phyloP scores from a whole-genome alignment of 2,888 invertebrate species.

The Hermaeophaga mercurialis region DNA sequence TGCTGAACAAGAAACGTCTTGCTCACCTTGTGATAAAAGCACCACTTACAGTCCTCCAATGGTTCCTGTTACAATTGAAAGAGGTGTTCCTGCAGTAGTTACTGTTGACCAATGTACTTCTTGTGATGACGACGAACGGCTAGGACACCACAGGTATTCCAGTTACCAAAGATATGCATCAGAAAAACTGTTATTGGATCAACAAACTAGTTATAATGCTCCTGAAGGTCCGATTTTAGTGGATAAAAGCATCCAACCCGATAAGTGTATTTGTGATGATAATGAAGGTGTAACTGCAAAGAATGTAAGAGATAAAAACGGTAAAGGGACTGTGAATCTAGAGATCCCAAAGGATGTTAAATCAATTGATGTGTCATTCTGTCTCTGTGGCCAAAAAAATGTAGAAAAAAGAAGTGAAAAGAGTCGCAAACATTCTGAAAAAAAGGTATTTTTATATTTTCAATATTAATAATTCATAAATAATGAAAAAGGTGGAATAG shows the following conservation, averaged over 20 bases:
- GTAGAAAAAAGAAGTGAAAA: background rate
- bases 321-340: background rate
- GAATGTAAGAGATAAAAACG: background rate
- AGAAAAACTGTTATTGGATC: background rate
- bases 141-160: background rate
- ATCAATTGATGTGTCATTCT: conserved; percentile 6
- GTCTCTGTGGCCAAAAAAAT: background rate
- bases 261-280: background rate
- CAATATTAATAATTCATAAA: too few species aligned
- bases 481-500: too few species aligned
- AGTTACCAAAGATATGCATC: background rate
- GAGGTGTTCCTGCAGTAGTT: too few species aligned
- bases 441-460: background rate
- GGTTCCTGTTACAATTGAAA: too few species aligned
- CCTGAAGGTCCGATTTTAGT: too few species aligned
- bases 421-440: background rate
- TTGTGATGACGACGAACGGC: background rate
- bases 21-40: background rate
- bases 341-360: background rate
- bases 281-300: background rate
- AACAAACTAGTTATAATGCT: background rate
- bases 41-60: background rate
- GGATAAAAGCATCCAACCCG: background rate
- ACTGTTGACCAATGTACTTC: background rate
- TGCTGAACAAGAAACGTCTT: background rate